A percentile compares a stretch with the other conserved stretches of the same genome.
Evolutionary conservation across 2,797 vertebrate species (phyloP).

Genomic region (Pantherophis vulpinus): DNA sequence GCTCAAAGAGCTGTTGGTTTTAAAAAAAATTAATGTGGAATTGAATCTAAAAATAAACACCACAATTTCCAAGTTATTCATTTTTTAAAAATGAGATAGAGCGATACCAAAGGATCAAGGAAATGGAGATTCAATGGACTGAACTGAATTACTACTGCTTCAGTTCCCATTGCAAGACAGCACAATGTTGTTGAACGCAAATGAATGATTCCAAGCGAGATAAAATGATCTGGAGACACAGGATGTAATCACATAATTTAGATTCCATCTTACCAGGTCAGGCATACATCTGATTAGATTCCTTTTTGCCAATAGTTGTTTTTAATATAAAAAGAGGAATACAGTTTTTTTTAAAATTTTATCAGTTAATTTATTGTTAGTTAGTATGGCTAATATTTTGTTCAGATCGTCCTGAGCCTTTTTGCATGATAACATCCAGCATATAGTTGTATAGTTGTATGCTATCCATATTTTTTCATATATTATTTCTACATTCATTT

Average conservation of each 20-base stretch:
- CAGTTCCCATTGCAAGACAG: slow-evolving; percentile 10
- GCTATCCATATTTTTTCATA: background rate
- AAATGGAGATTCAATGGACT: slow-evolving; percentile 10
- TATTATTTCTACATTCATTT: background rate
- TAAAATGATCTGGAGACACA: slow-evolving; percentile 5
- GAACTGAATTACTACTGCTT: background rate
- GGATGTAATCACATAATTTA: background rate
- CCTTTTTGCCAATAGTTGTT: background rate
- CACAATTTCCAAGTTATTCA: background rate
- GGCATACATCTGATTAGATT: background rate
- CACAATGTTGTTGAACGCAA: slow-evolving; percentile 7
- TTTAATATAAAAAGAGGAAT: background rate
- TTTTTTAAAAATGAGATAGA: background rate
- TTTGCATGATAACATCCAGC: background rate
- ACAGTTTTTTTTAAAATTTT: background rate
- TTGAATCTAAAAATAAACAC: background rate
- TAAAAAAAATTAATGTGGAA: background rate
- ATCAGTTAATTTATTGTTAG: background rate
- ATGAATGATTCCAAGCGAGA: slow-evolving; percentile 11
- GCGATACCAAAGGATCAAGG: slow-evolving; percentile 15
- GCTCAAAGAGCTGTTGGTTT: background rate
- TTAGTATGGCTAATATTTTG: background rate
- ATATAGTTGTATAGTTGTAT: background rate
- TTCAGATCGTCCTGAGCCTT: background rate
- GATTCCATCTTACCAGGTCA: background rate